Evolutionary conservation across 2,888 invertebrate genomes (phyloP).

Genomic region (Brachylomia viminalis): DNA sequence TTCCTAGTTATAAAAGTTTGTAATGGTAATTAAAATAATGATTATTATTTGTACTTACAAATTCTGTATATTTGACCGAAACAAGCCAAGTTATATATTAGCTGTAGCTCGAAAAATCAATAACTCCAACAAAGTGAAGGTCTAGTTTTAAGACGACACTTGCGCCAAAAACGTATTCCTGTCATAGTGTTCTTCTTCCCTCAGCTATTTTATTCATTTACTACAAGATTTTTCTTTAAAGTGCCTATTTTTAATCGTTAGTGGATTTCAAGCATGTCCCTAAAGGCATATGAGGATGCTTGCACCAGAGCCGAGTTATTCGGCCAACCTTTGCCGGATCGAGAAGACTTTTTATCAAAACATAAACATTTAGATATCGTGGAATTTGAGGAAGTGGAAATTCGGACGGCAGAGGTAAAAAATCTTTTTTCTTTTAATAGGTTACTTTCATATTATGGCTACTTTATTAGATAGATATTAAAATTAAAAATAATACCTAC

Average conservation of each 20-base stretch:
- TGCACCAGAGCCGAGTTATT: conserved; percentile 95
- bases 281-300: conserved; percentile 94
- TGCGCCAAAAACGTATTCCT: conserved; percentile 44
- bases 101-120: conserved; percentile 69
- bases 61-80: not conserved
- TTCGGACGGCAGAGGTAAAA: conserved; percentile 83
- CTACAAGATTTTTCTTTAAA: conserved; percentile 14
- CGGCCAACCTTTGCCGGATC: conserved; percentile 92
- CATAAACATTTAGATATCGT: conserved; percentile 89
- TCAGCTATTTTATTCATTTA: conserved; percentile 1
- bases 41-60: not conserved
- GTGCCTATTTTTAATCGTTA: conserved; percentile 46
- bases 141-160: conserved; percentile 50
- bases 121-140: conserved; percentile 66
- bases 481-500: too few species aligned
- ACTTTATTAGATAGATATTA: too few species aligned
- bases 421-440: not conserved
- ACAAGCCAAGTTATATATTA: not conserved
- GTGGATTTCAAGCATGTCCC: conserved; percentile 84
- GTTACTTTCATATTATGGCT: too few species aligned
- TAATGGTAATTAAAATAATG: not conserved
- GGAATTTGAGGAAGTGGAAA: conserved; percentile 89
- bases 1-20: not conserved
- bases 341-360: conserved; percentile 92
- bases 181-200: conserved; percentile 22